phyloP scores from a whole-genome alignment of 2,113 vertebrate species.

The Chaetops frenatus region DNA sequence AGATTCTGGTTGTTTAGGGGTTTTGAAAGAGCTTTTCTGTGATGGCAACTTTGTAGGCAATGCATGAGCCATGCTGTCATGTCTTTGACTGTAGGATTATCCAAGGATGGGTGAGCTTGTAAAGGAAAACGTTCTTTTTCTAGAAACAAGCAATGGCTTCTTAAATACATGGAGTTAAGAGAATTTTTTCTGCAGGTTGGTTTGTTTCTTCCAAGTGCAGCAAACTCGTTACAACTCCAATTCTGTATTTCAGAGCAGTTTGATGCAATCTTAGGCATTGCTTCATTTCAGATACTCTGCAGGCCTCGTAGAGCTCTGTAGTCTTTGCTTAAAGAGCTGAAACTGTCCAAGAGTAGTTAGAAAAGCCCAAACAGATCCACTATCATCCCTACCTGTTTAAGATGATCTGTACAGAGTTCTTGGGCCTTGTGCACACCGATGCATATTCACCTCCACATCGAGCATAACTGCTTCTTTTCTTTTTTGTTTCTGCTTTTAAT shows the following conservation, averaged over 20 bases:
- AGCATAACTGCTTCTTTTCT: slow-evolving; percentile 23
- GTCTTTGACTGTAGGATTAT: not conserved
- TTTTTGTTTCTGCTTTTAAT: slow-evolving; percentile 66
- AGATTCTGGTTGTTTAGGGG: not conserved
- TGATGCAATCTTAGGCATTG: not conserved
- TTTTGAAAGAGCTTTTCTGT: not conserved
- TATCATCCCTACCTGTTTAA: not conserved
- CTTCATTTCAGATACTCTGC: not conserved
- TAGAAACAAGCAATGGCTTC: not conserved
- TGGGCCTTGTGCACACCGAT: not conserved
- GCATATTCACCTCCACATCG: not conserved
- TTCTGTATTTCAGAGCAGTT: not conserved
- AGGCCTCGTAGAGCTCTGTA: not conserved
- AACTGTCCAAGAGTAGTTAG: not conserved
- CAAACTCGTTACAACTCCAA: not conserved
- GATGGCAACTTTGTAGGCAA: not conserved
- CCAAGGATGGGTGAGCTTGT: not conserved
- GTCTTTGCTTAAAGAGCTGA: not conserved
- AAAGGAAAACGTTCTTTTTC: not conserved
- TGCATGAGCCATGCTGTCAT: not conserved
- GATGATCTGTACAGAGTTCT: not conserved
- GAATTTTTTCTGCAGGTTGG: not conserved
- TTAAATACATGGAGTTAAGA: not conserved
- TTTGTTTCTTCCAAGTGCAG: not conserved
- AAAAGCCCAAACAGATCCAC: not conserved